These are phyloP conservation scores for Capra hircus DNA, from an alignment of 2,113 vertebrate genomes.

Conservation along the genomic window DNA sequence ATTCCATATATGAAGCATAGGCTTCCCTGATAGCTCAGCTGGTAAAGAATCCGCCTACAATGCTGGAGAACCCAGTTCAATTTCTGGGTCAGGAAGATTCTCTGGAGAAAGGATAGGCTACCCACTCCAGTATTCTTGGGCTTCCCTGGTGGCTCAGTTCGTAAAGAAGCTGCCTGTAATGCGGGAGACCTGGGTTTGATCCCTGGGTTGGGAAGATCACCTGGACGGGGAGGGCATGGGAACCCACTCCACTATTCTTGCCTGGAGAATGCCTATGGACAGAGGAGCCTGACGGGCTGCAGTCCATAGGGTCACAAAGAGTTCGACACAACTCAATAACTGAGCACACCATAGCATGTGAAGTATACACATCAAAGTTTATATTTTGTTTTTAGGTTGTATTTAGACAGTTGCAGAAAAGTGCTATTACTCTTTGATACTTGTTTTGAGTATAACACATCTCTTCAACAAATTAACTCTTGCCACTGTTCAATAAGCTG, in stretches of 20 bases:
- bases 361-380: neutral
- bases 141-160: neutral
- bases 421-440: neutral
- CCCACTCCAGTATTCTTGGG: neutral
- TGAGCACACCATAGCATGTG: neutral
- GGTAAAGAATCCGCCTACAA: neutral
- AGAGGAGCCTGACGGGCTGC: neutral
- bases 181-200: neutral
- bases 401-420: neutral
- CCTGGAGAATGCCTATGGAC: neutral
- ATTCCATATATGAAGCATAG: neutral
- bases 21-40: neutral
- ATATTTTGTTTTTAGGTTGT: conserved; percentile 10
- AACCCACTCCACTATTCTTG: neutral
- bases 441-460: neutral
- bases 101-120: neutral
- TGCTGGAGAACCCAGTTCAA: neutral
- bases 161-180: neutral
- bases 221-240: neutral
- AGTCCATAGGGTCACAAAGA: neutral
- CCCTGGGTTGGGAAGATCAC: neutral
- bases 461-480: neutral
- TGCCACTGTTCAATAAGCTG: neutral
- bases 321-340: neutral
- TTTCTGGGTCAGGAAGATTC: neutral